Percentiles rank a stretch among this genome's conserved stretches.
Evolutionary conservation across 2,888 invertebrate species (phyloP).

Genomic region (Amphipyra tragopoginis): DNA sequence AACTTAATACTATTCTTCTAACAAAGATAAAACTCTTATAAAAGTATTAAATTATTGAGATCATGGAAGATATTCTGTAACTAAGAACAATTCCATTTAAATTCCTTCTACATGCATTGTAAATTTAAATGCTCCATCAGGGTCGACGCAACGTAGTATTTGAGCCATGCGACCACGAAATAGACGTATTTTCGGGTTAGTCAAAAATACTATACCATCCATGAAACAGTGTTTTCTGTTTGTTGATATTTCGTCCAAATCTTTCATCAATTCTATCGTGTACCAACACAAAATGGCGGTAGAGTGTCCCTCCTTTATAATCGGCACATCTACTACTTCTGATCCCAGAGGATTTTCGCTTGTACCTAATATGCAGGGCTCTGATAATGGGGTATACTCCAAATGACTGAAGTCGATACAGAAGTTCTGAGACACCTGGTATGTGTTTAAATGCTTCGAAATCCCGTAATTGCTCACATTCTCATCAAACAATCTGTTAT

Average conservation of each 20-base stretch:
- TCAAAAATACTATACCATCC: conserved; percentile 85
- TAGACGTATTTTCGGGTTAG: conserved; percentile 73
- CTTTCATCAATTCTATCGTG: conserved; percentile 81
- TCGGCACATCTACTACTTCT: conserved; percentile 66
- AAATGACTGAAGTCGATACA: conserved; percentile 83
- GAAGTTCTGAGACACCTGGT: conserved; percentile 90
- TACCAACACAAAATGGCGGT: conserved; percentile 90
- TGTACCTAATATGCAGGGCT: conserved; percentile 70
- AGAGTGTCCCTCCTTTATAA: conserved; percentile 77
- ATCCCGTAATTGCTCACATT: conserved; percentile 89
- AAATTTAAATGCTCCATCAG: conserved; percentile 77
- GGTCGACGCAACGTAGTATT: conserved; percentile 73
- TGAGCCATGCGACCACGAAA: conserved; percentile 69
- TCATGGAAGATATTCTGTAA: conserved; percentile 16
- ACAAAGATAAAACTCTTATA: conserved; percentile 27
- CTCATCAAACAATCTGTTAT: conserved; percentile 89
- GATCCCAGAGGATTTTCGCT: conserved; percentile 55
- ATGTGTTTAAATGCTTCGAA: conserved; percentile 89
- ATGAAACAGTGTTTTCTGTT: conserved; percentile 80
- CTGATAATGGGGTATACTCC: conserved; percentile 79
- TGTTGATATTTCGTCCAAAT: conserved; percentile 79
- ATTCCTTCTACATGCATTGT: conserved; percentile 59
- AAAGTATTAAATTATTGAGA: conserved; percentile 40
- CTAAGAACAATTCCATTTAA: conserved; percentile 13
- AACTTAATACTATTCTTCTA: conserved; percentile 23